Base-by-base conservation (phyloP, 2,113 vertebrate species). In the Craseonycteris thonglongyai region DNA sequence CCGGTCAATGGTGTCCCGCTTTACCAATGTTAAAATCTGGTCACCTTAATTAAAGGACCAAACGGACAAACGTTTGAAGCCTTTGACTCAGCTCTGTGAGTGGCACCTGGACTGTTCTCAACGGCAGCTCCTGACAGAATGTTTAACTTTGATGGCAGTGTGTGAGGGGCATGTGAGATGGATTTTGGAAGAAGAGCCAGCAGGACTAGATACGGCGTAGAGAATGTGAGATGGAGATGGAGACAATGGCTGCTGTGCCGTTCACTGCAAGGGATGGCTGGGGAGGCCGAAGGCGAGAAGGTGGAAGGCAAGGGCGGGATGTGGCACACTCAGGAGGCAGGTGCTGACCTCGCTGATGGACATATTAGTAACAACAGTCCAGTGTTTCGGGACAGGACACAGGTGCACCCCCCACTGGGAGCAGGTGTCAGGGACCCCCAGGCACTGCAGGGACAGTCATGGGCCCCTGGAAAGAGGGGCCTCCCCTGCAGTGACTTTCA, bases 281-380 rank as follows among this genome's bases (percentile, higher is more conserved):
- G 76, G 28, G 19, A 71, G 66, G 19, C 0, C 12, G 9, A 4
- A 30, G 18, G 18, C 5, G 58, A 47, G 42, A 82, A 30, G 38
- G 14, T 4, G n/a, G n/a, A n/a, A 24, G 8, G 6, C 22, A 5
- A 21, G 38, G 38, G 68, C 3, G 30, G 19, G 68, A 13, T 8
- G 1, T 1, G 63, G 40, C 4, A 2, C 3, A 24, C 38, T 26
- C n/a, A 9, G 19, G 4, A 7, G 59, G 59, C 71, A 15, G 18
- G 42, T 9, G n/a, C 24, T 3, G 8, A 13, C 0, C 9, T 11
- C 2, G 6, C 19, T 9, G 6, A 19, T 0, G 22, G 54, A 22
- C 54, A 13, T 0, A 2, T 26, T 5, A n/a, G 13, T 19, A 8
- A 74, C 2, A 9, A 0, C 4, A 12, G 2, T 10, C 19, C 1